A percentile compares a stretch with the other conserved stretches of the same genome.
phyloP scores from a whole-genome alignment of 1,140 invertebrate species.

The Ceratina australensis region DNA sequence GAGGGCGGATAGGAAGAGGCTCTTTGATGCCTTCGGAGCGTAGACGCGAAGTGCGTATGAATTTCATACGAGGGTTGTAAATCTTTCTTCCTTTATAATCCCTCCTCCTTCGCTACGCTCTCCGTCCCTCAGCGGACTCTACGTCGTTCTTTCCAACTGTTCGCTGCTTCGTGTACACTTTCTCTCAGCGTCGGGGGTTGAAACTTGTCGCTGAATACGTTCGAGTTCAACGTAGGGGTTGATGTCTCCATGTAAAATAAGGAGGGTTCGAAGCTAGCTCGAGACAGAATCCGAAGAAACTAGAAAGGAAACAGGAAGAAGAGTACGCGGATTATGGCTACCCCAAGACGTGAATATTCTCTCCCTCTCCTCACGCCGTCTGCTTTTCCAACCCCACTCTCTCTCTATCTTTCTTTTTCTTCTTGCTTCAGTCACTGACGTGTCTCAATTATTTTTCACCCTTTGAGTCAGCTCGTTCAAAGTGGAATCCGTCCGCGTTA shows the following conservation, averaged over 20 bases:
- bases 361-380: not conserved
- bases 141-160: slow-evolving; percentile 23
- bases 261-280: slow-evolving; percentile 42
- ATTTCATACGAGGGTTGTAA: slow-evolving; percentile 69
- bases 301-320: slow-evolving; percentile 21
- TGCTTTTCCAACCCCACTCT: not conserved
- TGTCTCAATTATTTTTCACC: slow-evolving; percentile 50
- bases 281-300: slow-evolving; percentile 33
- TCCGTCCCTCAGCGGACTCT: slow-evolving; percentile 9
- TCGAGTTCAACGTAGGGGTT: slow-evolving; percentile 52
- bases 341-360: slow-evolving; percentile 31
- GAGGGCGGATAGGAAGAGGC: slow-evolving; percentile 11
- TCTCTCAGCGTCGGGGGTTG: slow-evolving; percentile 52
- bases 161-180: not conserved
- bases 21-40: slow-evolving; percentile 59
- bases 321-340: slow-evolving; percentile 16
- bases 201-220: slow-evolving; percentile 44
- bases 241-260: slow-evolving; percentile 53
- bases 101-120: slow-evolving; percentile 5
- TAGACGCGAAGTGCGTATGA: slow-evolving; percentile 67
- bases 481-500: slow-evolving; percentile 52
- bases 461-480: slow-evolving; percentile 56
- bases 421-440: slow-evolving; percentile 11
- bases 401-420: not conserved
- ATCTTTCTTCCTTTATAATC: slow-evolving; percentile 66